Conservation (phyloP, 2,113 vertebrate species). For the Puma concolor region DNA sequence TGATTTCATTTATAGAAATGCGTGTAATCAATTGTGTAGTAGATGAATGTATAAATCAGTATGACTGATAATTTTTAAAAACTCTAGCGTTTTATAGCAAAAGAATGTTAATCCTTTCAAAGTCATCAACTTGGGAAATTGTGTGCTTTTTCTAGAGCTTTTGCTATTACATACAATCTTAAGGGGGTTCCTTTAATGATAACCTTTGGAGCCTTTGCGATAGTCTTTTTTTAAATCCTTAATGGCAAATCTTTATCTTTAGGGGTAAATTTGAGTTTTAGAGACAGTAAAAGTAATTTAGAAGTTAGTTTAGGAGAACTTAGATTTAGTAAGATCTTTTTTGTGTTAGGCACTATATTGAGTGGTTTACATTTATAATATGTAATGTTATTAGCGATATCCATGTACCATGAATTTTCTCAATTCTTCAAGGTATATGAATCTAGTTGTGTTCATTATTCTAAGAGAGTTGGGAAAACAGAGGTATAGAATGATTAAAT, state of each 20-base stretch:
- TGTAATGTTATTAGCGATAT: constrained; percentile 24
- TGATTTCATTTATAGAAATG: constrained; percentile 45
- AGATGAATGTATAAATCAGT: constrained; percentile 33
- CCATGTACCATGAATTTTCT: background rate
- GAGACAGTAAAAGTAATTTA: background rate
- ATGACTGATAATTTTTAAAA: background rate
- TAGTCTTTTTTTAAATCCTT: background rate
- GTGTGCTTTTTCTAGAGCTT: background rate
- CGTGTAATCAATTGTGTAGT: background rate
- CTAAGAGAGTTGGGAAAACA: constrained; percentile 25
- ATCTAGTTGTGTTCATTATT: background rate
- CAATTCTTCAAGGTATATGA: constrained; percentile 4
- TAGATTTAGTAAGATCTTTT: background rate
- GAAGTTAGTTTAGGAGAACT: constrained; percentile 36
- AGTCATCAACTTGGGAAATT: constrained; percentile 1
- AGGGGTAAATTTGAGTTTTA: constrained; percentile 33
- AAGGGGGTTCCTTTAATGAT: background rate
- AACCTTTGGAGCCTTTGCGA: background rate
- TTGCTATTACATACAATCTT: constrained; percentile 25
- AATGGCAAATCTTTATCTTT: constrained; percentile 22
- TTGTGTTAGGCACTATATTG: background rate
- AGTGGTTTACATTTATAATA: constrained; percentile 26
- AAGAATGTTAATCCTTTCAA: constrained; percentile 39
- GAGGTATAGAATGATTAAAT: constrained; percentile 33
- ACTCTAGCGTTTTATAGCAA: constrained; percentile 8